These are phyloP conservation scores for Mya arenaria DNA, from an alignment of 1,140 invertebrate genomes.

Conservation along the genomic window DNA sequence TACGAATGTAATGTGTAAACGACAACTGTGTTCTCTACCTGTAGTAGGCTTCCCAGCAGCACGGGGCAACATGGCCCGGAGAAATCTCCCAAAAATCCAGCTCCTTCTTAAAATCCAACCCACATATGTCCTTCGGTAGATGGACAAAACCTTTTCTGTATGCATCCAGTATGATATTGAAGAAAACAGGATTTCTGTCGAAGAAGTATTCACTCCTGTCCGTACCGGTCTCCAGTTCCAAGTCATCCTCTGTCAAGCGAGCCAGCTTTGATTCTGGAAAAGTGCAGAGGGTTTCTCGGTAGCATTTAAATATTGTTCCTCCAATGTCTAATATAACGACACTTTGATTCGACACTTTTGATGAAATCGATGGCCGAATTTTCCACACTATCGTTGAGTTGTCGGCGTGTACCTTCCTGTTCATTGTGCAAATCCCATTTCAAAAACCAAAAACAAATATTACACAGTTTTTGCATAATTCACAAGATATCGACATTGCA, in stretches of 20 bases:
- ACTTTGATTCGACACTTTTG: no score
- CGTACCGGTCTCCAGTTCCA: no score
- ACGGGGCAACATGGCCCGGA: constrained; percentile 14
- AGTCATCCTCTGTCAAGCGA: not conserved
- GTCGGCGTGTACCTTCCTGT: no score
- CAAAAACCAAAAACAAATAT: no score
- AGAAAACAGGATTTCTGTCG: constrained; percentile 68
- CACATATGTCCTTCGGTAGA: constrained; percentile 65
- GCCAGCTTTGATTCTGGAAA: not conserved
- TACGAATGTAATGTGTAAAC: no score
- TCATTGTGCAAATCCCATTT: no score
- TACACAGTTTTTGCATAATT: no score
- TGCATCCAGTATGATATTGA: constrained; percentile 63
- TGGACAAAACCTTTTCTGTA: constrained; percentile 65
- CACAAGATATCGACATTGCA: no score
- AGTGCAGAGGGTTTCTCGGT: not conserved
- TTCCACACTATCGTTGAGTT: no score
- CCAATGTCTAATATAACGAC: constrained; percentile 3
- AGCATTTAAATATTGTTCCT: not conserved
- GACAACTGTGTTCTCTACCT: no score
- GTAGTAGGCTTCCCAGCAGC: constrained; percentile 48
- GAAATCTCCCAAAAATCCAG: constrained; percentile 67
- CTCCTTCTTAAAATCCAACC: constrained; percentile 60
- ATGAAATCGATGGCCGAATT: no score
- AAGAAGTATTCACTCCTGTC: constrained; percentile 61